A percentile compares a stretch with the other conserved stretches of the same genome.
Evolutionary conservation across 2,113 vertebrate species (phyloP).

Genomic region (Stictonetta naevosa): DNA sequence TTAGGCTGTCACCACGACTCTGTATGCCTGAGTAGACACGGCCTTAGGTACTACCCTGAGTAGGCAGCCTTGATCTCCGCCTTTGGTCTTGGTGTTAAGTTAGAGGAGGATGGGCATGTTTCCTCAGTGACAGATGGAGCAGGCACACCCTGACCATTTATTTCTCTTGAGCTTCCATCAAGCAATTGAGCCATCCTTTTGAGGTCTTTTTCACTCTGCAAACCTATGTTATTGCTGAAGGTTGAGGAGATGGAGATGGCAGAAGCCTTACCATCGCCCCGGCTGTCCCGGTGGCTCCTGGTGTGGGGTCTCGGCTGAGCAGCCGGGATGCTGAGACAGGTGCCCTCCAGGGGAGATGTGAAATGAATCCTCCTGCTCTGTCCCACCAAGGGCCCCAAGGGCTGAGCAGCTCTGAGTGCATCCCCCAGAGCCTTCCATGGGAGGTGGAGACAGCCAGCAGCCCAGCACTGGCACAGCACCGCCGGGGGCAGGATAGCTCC

Average conservation of each 20-base stretch:
- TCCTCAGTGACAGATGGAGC: not conserved
- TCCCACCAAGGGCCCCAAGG: not conserved
- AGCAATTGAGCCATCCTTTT: not conserved
- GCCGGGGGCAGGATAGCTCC: not conserved
- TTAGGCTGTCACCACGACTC: not conserved
- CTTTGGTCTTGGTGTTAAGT: not conserved
- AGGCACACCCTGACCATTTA: not conserved
- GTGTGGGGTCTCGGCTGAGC: not conserved
- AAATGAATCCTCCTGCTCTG: not conserved
- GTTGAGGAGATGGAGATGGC: not conserved
- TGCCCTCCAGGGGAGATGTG: not conserved
- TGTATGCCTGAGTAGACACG: not conserved
- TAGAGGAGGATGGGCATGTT: not conserved
- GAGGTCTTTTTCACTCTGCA: not conserved
- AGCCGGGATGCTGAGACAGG: not conserved
- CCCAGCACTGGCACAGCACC: not conserved
- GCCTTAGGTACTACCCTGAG: not conserved
- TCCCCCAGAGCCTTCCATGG: not conserved
- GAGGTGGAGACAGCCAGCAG: not conserved
- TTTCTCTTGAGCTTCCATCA: not conserved
- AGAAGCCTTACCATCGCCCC: accelerated
- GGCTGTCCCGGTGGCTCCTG: not conserved
- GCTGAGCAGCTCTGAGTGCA: not conserved
- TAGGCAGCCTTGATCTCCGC: conserved; percentile 27
- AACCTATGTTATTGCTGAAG: not conserved